Conservation (phyloP, 2,888 invertebrate species). For the Antheraea assamensis region DNA sequence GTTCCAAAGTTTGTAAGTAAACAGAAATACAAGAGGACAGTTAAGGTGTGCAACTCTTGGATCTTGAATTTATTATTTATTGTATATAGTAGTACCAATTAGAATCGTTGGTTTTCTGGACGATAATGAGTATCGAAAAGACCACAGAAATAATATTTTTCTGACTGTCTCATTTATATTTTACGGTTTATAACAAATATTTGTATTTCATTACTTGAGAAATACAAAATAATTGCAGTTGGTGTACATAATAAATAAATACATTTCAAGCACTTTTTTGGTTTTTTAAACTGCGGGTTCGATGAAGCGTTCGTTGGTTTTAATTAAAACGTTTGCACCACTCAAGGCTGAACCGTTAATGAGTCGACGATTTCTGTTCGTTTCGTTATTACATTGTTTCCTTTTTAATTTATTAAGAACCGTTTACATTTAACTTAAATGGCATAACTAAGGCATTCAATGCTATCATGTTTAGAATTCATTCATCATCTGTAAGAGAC, state of each 20-base stretch:
- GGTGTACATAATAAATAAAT: background rate
- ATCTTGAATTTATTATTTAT: too few species aligned
- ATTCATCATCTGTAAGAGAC: too few species aligned
- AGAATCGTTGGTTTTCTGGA: too few species aligned
- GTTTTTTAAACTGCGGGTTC: conserved; percentile 60
- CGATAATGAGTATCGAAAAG: too few species aligned
- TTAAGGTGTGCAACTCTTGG: too few species aligned
- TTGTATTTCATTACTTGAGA: background rate
- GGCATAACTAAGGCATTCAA: conserved; percentile 21
- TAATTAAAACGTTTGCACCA: conserved; percentile 74
- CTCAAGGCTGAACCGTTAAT: conserved; percentile 72
- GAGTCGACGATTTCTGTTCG: conserved; percentile 64
- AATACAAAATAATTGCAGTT: background rate
- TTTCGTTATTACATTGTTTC: conserved; percentile 58
- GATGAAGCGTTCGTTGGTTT: conserved; percentile 69
- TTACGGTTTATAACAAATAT: too few species aligned
- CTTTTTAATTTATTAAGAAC: conserved; percentile 42
- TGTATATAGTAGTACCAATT: too few species aligned
- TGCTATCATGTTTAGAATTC: background rate
- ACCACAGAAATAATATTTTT: background rate
- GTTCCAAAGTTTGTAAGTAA: background rate
- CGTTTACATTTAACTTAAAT: conserved; percentile 35
- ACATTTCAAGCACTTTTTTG: background rate
- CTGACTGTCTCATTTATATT: too few species aligned
- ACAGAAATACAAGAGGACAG: background rate